These are phyloP conservation scores for Syncerus caffer DNA, from an alignment of 2,797 vertebrate species.

Conservation along the genomic window DNA sequence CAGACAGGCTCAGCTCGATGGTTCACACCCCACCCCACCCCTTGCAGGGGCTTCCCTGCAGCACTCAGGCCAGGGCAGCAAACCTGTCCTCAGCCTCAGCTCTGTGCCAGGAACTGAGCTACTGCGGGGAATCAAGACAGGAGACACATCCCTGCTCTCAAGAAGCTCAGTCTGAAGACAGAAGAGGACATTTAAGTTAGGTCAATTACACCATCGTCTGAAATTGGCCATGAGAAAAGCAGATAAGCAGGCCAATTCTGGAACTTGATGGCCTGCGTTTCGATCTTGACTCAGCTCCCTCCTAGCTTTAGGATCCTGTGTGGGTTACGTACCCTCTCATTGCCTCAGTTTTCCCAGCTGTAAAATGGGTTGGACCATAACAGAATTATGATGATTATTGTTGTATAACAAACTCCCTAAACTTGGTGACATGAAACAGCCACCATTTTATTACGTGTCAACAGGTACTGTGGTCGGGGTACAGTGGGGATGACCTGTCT, in stretches of 20 bases:
- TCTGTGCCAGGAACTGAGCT: not conserved
- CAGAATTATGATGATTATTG: not conserved
- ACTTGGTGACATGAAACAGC: not conserved
- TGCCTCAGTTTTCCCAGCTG: not conserved
- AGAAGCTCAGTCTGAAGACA: not conserved
- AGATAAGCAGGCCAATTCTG: not conserved
- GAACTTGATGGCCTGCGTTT: not conserved
- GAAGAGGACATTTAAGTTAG: not conserved
- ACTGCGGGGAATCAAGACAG: not conserved
- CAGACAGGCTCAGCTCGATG: not conserved
- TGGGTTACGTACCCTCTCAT: not conserved
- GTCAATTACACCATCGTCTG: rapidly evolving
- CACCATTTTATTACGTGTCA: rapidly evolving
- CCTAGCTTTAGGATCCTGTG: not conserved
- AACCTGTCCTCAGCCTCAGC: not conserved
- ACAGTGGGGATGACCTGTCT: rapidly evolving
- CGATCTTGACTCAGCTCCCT: not conserved
- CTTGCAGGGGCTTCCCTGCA: no score
- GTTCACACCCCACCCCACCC: no score
- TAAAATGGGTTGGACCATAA: not conserved
- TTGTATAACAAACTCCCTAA: no score
- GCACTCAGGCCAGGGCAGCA: not conserved
- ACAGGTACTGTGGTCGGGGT: not conserved
- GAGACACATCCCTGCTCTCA: rapidly evolving
- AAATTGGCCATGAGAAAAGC: not conserved